phyloP scores from a whole-genome alignment of 1,140 invertebrate genomes.

The Arctopsyche grandis region DNA sequence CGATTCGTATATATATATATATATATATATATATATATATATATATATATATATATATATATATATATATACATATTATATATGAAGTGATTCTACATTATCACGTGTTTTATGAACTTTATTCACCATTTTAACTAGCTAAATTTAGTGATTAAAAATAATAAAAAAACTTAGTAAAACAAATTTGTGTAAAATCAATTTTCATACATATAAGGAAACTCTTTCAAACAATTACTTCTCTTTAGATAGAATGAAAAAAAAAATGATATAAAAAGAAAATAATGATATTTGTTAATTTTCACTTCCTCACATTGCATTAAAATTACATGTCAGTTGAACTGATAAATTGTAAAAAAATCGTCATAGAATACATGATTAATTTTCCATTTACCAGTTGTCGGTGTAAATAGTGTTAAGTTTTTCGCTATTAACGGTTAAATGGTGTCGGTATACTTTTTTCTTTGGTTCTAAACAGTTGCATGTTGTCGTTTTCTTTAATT shows the following conservation, averaged over 20 bases:
- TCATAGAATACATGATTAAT: too few relatives aligned
- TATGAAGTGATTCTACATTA: background rate
- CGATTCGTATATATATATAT: background rate
- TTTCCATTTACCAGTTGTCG: too few relatives aligned
- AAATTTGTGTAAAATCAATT: background rate
- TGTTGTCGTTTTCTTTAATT: background rate
- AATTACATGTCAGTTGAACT: background rate
- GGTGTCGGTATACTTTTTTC: too few relatives aligned
- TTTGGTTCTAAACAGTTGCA: too few relatives aligned
- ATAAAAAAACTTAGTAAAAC: background rate
- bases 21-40: background rate
- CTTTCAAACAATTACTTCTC: too few relatives aligned
- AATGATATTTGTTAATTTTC: background rate
- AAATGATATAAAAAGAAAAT: background rate
- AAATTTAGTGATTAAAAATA: background rate
- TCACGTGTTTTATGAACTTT: background rate
- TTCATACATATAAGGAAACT: too few relatives aligned
- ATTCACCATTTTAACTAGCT: slow-evolving; percentile 1
- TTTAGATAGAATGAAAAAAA: background rate
- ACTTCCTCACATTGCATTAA: background rate
- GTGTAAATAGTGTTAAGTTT: too few relatives aligned
- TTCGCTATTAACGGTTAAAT: too few relatives aligned
- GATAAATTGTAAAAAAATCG: too few relatives aligned
- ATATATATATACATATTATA: too few relatives aligned
- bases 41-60: background rate